These are phyloP conservation scores for Aricia agestis DNA, from an alignment of 1,140 invertebrate genomes.

Conservation along the genomic window DNA sequence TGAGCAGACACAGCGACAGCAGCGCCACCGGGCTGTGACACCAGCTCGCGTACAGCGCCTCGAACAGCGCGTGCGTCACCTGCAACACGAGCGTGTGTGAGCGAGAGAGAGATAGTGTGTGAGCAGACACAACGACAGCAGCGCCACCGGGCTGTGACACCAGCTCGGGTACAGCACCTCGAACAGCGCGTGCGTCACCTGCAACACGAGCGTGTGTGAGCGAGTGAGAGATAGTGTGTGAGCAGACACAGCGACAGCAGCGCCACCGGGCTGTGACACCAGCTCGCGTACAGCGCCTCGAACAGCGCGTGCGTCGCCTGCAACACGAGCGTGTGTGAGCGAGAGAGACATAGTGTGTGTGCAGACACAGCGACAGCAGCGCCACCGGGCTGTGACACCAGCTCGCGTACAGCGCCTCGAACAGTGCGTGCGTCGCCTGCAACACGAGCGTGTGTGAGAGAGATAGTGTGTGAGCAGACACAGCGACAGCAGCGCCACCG, in stretches of 20 bases:
- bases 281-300: constrained; percentile 92
- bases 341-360: constrained; percentile 81
- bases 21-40: too few species aligned
- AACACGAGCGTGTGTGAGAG: constrained; percentile 44
- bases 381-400: constrained; percentile 99
- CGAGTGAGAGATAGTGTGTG: constrained; percentile 79
- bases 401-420: constrained; percentile 92
- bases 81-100: background rate
- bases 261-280: constrained; percentile 98
- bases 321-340: constrained; percentile 53
- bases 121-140: constrained; percentile 94
- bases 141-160: constrained; percentile 97
- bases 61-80: background rate
- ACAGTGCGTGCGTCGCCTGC: constrained; percentile 90
- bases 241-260: constrained; percentile 95
- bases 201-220: constrained; percentile 57
- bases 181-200: constrained; percentile 92
- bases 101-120: constrained; percentile 79
- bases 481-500: constrained; percentile 94
- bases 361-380: constrained; percentile 93
- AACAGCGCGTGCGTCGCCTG: constrained; percentile 92
- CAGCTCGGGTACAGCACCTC: constrained; percentile 93
- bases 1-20: background rate
- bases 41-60: too few species aligned
- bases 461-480: constrained; percentile 91